Conservation (phyloP, 1,140 invertebrate species). For the Ceratosolen fusciceps region DNA sequence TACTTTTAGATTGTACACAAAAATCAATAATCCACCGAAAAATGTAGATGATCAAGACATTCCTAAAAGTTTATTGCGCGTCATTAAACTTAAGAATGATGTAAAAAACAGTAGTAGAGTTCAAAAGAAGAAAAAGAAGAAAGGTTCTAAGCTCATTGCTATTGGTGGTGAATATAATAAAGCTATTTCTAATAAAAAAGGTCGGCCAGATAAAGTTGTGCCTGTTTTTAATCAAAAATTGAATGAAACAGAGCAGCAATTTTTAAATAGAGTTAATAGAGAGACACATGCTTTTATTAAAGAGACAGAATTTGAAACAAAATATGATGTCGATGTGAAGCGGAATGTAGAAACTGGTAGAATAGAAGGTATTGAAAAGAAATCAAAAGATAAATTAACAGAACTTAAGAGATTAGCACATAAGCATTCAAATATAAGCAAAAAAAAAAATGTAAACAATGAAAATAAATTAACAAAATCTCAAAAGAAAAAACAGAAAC, state of each 20-base stretch:
- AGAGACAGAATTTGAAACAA: constrained; percentile 73
- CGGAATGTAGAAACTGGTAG: constrained; percentile 70
- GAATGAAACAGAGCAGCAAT: constrained; percentile 68
- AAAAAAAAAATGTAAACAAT: constrained; percentile 60
- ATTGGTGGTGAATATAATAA: constrained; percentile 50
- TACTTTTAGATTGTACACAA: constrained; percentile 74
- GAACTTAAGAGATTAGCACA: constrained; percentile 65
- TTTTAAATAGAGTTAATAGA: constrained; percentile 69
- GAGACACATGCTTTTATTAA: constrained; percentile 71
- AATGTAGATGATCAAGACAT: constrained; percentile 77
- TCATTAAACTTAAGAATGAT: constrained; percentile 75
- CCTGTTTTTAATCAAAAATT: constrained; percentile 70
- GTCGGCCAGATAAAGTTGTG: constrained; percentile 67
- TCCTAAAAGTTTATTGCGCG: constrained; percentile 74
- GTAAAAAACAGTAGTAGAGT: constrained; percentile 62
- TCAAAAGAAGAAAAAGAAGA: constrained; percentile 55
- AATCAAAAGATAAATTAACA: constrained; percentile 69
- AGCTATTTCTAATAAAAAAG: constrained; percentile 58
- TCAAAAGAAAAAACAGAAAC: constrained; percentile 67
- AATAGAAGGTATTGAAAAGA: constrained; percentile 68
- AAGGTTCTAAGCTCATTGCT: constrained; percentile 54
- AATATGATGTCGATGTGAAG: constrained; percentile 72
- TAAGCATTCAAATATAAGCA: constrained; percentile 66
- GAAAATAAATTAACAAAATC: constrained; percentile 66
- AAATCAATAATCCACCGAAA: constrained; percentile 78